Evolutionary conservation across 2,113 vertebrate genomes (phyloP).

Genomic region (Mionectes macconnelli): DNA sequence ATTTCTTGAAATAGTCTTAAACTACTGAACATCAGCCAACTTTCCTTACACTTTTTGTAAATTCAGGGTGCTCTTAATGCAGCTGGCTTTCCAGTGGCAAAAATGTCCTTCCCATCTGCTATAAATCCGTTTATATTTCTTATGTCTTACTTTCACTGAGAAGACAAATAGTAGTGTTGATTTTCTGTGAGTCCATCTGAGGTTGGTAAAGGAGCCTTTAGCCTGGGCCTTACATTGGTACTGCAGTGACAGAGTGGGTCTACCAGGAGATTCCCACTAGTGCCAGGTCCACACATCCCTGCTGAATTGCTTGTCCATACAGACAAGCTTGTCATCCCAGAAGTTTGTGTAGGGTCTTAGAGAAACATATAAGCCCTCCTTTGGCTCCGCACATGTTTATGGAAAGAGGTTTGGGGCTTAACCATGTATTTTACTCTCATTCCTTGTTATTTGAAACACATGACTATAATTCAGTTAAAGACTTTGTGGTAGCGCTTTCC

Average conservation of each 20-base stretch:
- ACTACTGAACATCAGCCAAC: fast-evolving
- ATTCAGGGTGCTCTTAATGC: background rate
- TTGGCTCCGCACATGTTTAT: fast-evolving
- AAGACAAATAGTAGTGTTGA: background rate
- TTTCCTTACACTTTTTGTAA: background rate
- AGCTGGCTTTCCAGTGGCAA: background rate
- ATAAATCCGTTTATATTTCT: background rate
- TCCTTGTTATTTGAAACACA: conserved; percentile 24
- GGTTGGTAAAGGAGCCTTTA: background rate
- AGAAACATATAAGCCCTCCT: background rate
- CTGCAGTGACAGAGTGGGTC: fast-evolving
- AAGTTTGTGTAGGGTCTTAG: fast-evolving
- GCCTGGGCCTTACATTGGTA: fast-evolving
- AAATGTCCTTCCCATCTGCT: background rate
- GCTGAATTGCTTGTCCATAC: background rate
- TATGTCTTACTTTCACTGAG: fast-evolving
- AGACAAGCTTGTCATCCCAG: background rate
- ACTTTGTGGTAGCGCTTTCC: background rate
- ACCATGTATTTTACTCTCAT: background rate
- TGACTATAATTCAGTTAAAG: background rate
- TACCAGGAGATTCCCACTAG: background rate
- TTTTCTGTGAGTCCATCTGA: background rate
- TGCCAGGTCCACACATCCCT: fast-evolving
- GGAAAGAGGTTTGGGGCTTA: background rate
- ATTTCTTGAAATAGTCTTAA: background rate